Percentiles rank a stretch among this genome's conserved stretches.
Conservation (phyloP, 2,888 invertebrate genomes). For the Andrena bucephala region DNA sequence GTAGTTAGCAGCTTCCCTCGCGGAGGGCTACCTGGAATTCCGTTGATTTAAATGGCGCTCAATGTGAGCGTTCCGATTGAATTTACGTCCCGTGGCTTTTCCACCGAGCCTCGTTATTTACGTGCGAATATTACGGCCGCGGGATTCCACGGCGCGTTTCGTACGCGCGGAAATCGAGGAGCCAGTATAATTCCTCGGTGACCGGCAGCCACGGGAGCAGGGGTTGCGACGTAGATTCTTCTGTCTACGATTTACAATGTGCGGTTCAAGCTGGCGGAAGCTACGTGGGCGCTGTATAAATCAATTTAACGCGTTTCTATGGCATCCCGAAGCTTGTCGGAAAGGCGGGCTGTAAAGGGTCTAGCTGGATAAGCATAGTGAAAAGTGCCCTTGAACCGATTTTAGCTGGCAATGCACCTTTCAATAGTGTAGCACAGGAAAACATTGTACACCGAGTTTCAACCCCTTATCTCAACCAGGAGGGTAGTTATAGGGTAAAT, state of each 20-base stretch:
- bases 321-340: not conserved
- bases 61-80: slow-evolving; percentile 48
- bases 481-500: no score
- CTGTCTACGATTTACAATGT: not conserved
- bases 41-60: slow-evolving; percentile 60
- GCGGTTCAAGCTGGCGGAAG: not conserved
- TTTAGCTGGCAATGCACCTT: no score
- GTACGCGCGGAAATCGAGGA: slow-evolving; percentile 1
- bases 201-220: not conserved
- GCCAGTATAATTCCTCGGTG: slow-evolving; percentile 1
- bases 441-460: no score
- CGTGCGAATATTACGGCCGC: slow-evolving; percentile 19
- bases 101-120: slow-evolving; percentile 31
- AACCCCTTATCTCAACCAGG: no score
- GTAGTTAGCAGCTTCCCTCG: slow-evolving; percentile 41
- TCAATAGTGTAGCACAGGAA: no score
- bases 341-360: no score
- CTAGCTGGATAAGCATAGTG: no score
- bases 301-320: not conserved
- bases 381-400: no score
- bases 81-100: slow-evolving; percentile 46
- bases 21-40: slow-evolving; percentile 44
- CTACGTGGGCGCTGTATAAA: not conserved
- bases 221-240: not conserved
- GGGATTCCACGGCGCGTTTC: slow-evolving; percentile 18